Evolutionary conservation across 1,140 invertebrate genomes (phyloP).

Genomic region (Acromyrmex echinatior): DNA sequence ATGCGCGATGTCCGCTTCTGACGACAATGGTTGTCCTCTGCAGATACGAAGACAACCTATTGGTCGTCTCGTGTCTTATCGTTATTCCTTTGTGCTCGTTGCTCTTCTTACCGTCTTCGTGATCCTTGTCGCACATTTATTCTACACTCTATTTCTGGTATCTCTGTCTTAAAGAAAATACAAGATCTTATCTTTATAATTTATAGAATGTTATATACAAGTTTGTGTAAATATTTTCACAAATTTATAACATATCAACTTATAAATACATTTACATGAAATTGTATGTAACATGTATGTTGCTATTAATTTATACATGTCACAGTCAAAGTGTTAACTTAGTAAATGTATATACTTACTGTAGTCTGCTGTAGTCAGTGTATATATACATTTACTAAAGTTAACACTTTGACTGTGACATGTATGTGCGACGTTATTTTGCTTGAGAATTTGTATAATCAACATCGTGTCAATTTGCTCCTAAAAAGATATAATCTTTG

Average conservation of each 20-base stretch:
- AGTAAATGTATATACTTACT: no score
- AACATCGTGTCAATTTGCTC: neutral
- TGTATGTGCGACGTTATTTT: neutral
- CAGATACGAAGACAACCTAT: constrained; percentile 23
- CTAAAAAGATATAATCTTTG: neutral
- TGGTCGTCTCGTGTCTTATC: neutral
- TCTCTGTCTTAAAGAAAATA: neutral
- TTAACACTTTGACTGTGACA: no score
- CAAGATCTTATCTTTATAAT: constrained; percentile 1
- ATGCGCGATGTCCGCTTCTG: constrained; percentile 71
- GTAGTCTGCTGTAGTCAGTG: no score
- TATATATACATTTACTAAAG: no score
- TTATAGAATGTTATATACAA: neutral
- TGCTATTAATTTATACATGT: neutral
- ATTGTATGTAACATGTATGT: neutral
- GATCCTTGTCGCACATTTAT: constrained; percentile 31
- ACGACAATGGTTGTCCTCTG: constrained; percentile 29
- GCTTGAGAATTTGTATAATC: neutral
- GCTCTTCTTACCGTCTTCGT: constrained; percentile 26
- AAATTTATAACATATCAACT: neutral
- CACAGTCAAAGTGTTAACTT: no score
- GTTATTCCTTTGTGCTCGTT: neutral
- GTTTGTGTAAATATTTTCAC: no score
- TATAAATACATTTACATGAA: neutral
- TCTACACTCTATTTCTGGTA: neutral